Evolutionary conservation across 2,797 vertebrate species (phyloP).

Genomic region (Lutjanus campechanus): DNA sequence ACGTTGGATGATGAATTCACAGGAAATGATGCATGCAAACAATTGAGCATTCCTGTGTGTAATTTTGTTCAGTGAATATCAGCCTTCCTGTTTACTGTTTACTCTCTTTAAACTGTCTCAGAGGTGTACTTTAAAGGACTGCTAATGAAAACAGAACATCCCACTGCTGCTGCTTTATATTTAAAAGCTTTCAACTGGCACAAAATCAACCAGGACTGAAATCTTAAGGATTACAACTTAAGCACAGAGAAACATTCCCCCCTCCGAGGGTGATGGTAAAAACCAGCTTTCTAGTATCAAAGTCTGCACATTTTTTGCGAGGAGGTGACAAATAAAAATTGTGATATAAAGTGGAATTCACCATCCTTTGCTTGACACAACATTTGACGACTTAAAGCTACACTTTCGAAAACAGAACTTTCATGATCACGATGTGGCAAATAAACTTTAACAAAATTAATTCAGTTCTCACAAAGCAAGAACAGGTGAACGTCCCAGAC

Average conservation of each 20-base stretch:
- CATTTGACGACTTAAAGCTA: background rate
- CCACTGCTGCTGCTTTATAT: background rate
- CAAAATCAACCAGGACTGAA: constrained; percentile 13
- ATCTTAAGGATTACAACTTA: constrained; percentile 13
- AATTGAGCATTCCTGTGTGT: background rate
- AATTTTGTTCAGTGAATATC: background rate
- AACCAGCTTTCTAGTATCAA: background rate
- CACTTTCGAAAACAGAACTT: background rate
- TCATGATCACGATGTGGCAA: background rate
- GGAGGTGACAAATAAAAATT: background rate
- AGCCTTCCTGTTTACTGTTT: background rate
- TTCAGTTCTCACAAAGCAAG: background rate
- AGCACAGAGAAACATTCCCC: background rate
- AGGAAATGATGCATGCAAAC: background rate
- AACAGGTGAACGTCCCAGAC: background rate
- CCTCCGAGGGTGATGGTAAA: too few relatives aligned
- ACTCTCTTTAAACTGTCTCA: background rate
- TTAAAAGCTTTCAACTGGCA: constrained; percentile 17
- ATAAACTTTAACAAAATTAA: background rate
- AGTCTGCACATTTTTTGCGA: background rate
- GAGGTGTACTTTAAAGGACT: background rate
- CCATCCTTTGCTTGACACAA: background rate
- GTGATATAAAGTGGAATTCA: background rate
- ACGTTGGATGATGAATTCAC: background rate
- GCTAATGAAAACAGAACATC: constrained; percentile 14